Base-by-base conservation (phyloP, 2,888 invertebrate species). In the Diadromus collaris region DNA sequence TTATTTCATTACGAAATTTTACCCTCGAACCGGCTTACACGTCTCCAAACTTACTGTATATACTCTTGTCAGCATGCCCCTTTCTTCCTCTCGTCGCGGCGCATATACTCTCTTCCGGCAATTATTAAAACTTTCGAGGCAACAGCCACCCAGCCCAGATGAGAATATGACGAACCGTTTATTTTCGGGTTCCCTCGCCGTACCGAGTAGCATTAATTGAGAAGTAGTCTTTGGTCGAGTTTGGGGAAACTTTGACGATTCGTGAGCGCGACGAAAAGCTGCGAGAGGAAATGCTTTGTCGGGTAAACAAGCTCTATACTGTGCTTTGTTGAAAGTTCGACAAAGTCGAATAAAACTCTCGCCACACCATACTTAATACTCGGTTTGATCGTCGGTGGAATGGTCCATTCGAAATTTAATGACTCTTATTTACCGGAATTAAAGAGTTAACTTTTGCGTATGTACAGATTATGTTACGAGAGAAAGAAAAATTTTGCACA, bases 61-160 rank as follows among this genome's bases (percentile, higher is more conserved):
- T 16, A 56, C 54, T 29, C 54, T 24, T 7, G 60, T 29, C 64
- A 75, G 34, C 48, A 38, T 46, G 65, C 24, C 63, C 56, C 60
- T n/a, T 38, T 41, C 16, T 54, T 10, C 67, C 24, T 61, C 38
- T 58, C 19, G 41, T 46, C 29, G 41, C 24, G 60, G 21, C 48
- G 38, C 41, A 65, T 29, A 65, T 29, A 74, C 61, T 74, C 70
- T 67, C 73, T 65, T 70, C 41, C n/a, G 44, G 38, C 54, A 54
- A 77, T 71, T 64, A 74, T 75, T 75, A 70, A 78, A 78, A 78
- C 67, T 74, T 74, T 48, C 10, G 24, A 60, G 44, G 46, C 27
- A 19, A 29, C 51, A 41, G 29, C 46, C 21, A 38, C 38, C 38
- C 41, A 19, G 64, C 54, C 16, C 29, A 38, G 61, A 48, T 58